phyloP scores from a whole-genome alignment of 2,888 invertebrate genomes.

The Halocaridina rubra region DNA sequence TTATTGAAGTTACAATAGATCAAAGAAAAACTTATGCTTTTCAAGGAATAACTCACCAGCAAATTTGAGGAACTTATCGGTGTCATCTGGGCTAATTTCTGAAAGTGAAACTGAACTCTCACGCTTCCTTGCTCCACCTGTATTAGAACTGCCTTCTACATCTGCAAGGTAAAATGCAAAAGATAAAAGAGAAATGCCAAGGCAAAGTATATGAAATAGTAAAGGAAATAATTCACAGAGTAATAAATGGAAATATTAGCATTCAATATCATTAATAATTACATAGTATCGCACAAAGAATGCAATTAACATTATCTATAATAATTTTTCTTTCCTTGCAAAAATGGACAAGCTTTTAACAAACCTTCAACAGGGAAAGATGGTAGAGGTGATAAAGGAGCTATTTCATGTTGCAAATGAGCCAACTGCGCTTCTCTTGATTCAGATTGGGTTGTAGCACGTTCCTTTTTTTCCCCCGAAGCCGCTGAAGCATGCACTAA shows the following conservation, averaged over 20 bases:
- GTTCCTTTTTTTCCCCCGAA: constrained; percentile 64
- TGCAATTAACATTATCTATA: no score
- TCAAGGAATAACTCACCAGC: constrained; percentile 78
- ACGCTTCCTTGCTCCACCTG: constrained; percentile 64
- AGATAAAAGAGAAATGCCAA: no score
- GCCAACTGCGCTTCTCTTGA: constrained; percentile 71
- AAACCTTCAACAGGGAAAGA: constrained; percentile 49
- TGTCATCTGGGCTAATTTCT: constrained; percentile 73
- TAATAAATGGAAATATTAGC: neutral
- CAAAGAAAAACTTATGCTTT: no score
- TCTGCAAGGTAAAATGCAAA: constrained; percentile 58
- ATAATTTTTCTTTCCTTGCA: no score
- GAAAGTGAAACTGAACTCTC: constrained; percentile 58
- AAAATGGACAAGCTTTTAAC: no score
- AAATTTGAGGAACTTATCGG: constrained; percentile 83
- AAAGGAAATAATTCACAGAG: neutral
- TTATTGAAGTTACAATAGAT: no score
- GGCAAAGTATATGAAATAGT: no score
- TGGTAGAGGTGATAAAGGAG: constrained; percentile 66
- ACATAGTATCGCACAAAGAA: no score
- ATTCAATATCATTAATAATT: no score
- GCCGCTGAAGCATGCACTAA: constrained; percentile 75
- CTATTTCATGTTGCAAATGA: constrained; percentile 68
- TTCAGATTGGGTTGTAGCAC: constrained; percentile 65
- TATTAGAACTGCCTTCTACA: constrained; percentile 46